Evolutionary conservation across 1,140 invertebrate genomes (phyloP).

Genomic region (Mizuhopecten yessoensis): DNA sequence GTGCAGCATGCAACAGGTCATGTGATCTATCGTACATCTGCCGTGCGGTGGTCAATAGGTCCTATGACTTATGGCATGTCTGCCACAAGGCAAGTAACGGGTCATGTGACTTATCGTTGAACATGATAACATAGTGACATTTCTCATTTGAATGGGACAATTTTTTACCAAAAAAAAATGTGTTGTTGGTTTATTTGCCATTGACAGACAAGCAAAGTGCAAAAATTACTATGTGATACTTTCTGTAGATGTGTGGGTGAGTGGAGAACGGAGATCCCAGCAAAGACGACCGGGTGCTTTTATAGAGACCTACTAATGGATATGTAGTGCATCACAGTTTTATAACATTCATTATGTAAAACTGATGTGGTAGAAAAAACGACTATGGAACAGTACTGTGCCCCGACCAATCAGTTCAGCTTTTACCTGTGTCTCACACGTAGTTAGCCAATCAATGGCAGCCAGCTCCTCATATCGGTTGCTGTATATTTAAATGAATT

Average conservation of each 20-base stretch:
- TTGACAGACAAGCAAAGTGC: background rate
- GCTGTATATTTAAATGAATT: conserved; percentile 4
- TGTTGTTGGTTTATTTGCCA: background rate
- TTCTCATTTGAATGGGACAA: background rate
- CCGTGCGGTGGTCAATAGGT: background rate
- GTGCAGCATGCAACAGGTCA: too few relatives aligned
- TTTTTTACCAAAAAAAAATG: conserved; percentile 15
- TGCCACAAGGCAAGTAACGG: background rate
- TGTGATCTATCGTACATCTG: too few relatives aligned
- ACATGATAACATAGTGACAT: background rate
- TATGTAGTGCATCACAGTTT: background rate
- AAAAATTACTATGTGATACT: conserved; percentile 26
- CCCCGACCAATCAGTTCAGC: background rate
- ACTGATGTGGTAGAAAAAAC: background rate
- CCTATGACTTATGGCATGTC: background rate
- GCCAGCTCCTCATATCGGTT: too few relatives aligned
- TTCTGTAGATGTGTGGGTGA: background rate
- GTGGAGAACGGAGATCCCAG: background rate
- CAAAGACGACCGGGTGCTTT: conserved; percentile 18
- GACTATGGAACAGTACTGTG: background rate
- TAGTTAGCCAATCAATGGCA: conserved; percentile 24
- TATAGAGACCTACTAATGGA: background rate
- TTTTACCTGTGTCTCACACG: background rate
- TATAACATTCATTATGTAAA: background rate
- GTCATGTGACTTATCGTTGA: background rate